A percentile compares a stretch with the other conserved stretches of the same genome.
phyloP scores from a whole-genome alignment of 1,140 invertebrate genomes.

The Drosophila varians region DNA sequence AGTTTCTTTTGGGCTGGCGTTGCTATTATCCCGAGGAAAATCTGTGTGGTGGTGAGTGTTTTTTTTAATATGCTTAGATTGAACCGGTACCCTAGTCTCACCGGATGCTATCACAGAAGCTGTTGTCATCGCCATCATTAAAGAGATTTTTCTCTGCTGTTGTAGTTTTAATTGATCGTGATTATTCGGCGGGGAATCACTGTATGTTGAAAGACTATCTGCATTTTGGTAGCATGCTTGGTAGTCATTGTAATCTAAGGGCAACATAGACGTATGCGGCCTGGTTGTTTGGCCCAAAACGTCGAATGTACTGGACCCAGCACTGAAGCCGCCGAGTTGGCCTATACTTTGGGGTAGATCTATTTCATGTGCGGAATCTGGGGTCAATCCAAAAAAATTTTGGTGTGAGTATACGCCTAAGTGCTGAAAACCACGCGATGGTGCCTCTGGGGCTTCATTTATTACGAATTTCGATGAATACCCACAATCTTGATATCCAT shows the following conservation, averaged over 20 bases:
- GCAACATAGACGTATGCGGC: conserved; percentile 68
- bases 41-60: conserved; percentile 12
- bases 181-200: conserved; percentile 56
- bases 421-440: conserved; percentile 63
- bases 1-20: conserved; percentile 24
- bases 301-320: conserved; percentile 32
- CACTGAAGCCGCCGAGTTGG: not conserved
- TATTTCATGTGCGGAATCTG: not conserved
- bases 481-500: conserved; percentile 79
- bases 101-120: conserved; percentile 81
- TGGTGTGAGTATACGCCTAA: conserved; percentile 14
- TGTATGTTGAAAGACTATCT: conserved; percentile 68
- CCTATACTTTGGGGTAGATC: not conserved
- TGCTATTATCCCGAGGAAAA: conserved; percentile 1
- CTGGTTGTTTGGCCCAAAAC: conserved; percentile 39
- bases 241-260: conserved; percentile 87
- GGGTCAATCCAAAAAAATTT: conserved; percentile 45
- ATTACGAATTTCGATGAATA: conserved; percentile 60
- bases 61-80: conserved; percentile 33
- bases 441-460: conserved; percentile 73
- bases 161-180: conserved; percentile 65
- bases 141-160: conserved; percentile 69
- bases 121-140: conserved; percentile 82
- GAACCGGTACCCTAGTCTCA: conserved; percentile 67
- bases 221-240: conserved; percentile 84